These are phyloP conservation scores for Scaptomyza pallida DNA, from an alignment of 1,140 invertebrate genomes.

Conservation along the genomic window DNA sequence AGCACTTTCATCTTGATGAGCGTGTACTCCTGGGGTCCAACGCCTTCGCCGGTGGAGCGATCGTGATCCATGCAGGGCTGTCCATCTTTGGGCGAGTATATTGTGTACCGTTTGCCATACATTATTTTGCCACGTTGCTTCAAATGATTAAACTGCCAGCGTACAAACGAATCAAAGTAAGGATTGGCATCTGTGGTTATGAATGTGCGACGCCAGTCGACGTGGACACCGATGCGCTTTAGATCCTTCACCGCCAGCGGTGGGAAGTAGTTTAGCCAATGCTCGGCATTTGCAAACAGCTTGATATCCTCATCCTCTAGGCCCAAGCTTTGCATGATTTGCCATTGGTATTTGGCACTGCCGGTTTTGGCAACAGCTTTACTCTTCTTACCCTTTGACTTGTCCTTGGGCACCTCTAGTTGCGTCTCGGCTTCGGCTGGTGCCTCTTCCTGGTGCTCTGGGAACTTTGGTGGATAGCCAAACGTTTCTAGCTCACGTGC, in stretches of 20 bases:
- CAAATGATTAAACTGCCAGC: constrained; percentile 98
- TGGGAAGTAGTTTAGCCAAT: constrained; percentile 99
- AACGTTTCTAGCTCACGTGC: constrained; percentile 96
- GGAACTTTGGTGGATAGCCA: constrained; percentile 97
- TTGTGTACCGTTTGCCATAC: constrained; percentile 98
- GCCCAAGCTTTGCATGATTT: constrained; percentile 98
- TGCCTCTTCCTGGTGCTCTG: constrained; percentile 86
- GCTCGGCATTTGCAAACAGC: constrained; percentile 94
- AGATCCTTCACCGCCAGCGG: constrained; percentile 94
- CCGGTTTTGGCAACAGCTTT: constrained; percentile 98
- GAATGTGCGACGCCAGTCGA: constrained; percentile 98
- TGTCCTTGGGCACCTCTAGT: constrained; percentile 92
- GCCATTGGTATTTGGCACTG: constrained; percentile 97
- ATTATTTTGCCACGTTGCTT: constrained; percentile 95
- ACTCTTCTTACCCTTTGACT: constrained; percentile 99
- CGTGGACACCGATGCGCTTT: constrained; percentile 94
- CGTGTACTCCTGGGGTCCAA: constrained; percentile 99
- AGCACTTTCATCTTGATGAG: constrained; percentile 96
- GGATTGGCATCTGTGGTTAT: constrained; percentile 99
- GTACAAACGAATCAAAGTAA: constrained; percentile 98
- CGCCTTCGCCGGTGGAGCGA: constrained; percentile 96
- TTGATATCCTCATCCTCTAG: constrained; percentile 95
- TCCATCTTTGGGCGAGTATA: constrained; percentile 97
- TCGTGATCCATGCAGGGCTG: constrained; percentile 99
- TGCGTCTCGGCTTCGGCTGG: constrained; percentile 84